Percentiles rank a stretch among this genome's conserved stretches.
phyloP scores from a whole-genome alignment of 2,888 invertebrate genomes.

The Argynnis bischoffii region DNA sequence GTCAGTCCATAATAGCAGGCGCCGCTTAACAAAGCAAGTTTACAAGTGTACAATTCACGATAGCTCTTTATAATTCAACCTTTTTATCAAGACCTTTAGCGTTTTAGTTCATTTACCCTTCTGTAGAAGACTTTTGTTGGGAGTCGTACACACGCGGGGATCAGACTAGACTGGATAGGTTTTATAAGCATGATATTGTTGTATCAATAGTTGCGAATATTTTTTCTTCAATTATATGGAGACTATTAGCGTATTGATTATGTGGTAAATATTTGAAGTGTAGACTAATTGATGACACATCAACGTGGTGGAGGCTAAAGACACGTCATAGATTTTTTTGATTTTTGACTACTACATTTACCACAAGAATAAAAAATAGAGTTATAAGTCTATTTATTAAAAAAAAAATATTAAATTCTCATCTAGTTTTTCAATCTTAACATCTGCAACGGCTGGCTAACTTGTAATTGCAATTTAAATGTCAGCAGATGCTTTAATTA shows the following conservation, averaged over 20 bases:
- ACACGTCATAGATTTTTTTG: too few species aligned
- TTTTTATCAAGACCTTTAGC: conserved; percentile 64
- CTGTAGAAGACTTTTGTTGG: conserved; percentile 46
- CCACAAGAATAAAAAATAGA: too few species aligned
- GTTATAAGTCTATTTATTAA: too few species aligned
- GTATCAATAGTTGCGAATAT: conserved; percentile 77
- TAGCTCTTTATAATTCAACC: conserved; percentile 77
- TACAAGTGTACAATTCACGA: conserved; percentile 81
- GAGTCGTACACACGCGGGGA: conserved; percentile 46
- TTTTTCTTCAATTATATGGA: conserved; percentile 74
- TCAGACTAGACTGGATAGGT: conserved; percentile 66
- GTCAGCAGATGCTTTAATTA: conserved; percentile 16
- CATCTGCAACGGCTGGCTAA: conserved; percentile 1
- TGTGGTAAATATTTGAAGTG: conserved; percentile 54
- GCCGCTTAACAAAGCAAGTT: conserved; percentile 75
- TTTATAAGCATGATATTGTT: conserved; percentile 77
- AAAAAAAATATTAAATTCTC: too few species aligned
- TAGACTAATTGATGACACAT: too few species aligned
- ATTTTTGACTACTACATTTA: too few species aligned
- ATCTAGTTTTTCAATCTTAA: background rate
- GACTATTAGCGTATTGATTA: conserved; percentile 71
- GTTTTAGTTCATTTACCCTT: conserved; percentile 50
- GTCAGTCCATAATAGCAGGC: conserved; percentile 78
- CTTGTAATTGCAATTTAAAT: conserved; percentile 16
- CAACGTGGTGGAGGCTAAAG: too few species aligned